phyloP scores from a whole-genome alignment of 2,113 vertebrate species.

The Camelus bactrianus region DNA sequence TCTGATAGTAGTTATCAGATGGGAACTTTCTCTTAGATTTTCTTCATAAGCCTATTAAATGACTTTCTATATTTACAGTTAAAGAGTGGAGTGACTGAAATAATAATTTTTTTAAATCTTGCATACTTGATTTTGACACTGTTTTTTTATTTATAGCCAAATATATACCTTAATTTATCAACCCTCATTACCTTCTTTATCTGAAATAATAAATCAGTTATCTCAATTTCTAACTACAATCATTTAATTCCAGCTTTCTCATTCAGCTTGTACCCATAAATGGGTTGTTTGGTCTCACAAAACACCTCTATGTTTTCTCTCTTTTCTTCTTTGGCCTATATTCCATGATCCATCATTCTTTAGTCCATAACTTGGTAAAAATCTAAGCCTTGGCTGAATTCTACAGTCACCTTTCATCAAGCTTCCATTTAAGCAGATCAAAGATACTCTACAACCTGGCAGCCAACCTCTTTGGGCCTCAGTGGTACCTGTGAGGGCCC shows the following conservation, averaged over 20 bases:
- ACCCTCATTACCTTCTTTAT: neutral
- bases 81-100: neutral
- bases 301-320: neutral
- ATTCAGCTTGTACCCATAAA: neutral
- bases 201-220: neutral
- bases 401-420: neutral
- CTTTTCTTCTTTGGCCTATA: neutral
- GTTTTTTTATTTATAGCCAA: neutral
- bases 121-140: neutral
- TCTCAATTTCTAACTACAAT: neutral
- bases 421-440: neutral
- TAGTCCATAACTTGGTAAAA: neutral
- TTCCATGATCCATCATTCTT: neutral
- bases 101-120: neutral
- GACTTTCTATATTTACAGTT: neutral
- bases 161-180: neutral
- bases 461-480: neutral
- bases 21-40: neutral
- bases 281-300: neutral
- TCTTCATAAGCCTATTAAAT: neutral
- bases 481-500: neutral
- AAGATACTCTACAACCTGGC: neutral
- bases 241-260: neutral
- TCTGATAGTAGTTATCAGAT: slow-evolving; percentile 26
- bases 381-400: neutral